Percentiles rank a stretch among this genome's conserved stretches.
Conservation (phyloP, 2,113 vertebrate genomes). For the Sphaerodactylus townsendi region DNA sequence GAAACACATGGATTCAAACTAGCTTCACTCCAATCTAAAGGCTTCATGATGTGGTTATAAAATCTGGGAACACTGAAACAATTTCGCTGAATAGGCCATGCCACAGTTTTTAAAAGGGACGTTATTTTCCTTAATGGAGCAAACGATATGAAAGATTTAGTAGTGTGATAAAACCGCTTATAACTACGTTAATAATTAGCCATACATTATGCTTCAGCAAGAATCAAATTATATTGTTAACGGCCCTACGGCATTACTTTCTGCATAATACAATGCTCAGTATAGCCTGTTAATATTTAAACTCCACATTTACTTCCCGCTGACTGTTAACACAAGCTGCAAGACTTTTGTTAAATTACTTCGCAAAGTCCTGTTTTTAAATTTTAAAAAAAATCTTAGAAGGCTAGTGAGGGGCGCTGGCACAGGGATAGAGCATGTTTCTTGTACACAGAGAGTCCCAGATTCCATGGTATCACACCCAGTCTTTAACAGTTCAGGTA, state of each 20-base stretch:
- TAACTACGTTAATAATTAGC: slow-evolving; percentile 57
- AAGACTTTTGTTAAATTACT: background rate
- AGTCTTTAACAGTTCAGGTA: no score
- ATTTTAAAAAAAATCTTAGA: background rate
- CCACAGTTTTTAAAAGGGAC: background rate
- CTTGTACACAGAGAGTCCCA: no score
- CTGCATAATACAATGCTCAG: background rate
- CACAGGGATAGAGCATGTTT: no score
- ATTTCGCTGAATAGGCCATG: background rate
- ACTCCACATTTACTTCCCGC: background rate
- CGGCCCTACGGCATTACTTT: background rate
- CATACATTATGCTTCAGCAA: background rate
- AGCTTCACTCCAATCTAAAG: background rate
- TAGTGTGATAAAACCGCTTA: background rate
- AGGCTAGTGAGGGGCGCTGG: background rate
- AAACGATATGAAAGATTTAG: slow-evolving; percentile 34
- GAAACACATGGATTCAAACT: background rate
- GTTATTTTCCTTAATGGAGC: background rate
- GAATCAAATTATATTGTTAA: background rate
- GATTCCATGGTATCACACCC: no score
- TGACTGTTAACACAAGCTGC: background rate
- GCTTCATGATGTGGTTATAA: background rate
- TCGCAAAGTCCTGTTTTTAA: background rate
- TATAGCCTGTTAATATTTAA: background rate
- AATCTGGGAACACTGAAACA: background rate